Evolutionary conservation across 2,888 invertebrate species (phyloP).

Genomic region (Acanthosepion pharaonis): DNA sequence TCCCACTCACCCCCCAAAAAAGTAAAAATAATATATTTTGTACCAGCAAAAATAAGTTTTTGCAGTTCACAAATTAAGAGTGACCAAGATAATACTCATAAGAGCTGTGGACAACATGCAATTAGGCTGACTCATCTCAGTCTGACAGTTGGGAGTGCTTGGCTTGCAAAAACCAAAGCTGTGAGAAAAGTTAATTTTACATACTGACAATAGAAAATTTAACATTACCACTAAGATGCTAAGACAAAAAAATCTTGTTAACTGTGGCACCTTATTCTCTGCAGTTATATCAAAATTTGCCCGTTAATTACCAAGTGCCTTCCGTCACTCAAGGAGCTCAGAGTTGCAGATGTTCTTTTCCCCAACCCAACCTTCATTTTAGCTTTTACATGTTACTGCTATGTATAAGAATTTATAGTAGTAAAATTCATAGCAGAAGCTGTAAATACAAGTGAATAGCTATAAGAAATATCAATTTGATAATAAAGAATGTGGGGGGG

Average conservation of each 20-base stretch:
- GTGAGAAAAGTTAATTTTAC: background rate
- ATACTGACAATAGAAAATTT: background rate
- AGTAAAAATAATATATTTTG: background rate
- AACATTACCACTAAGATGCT: background rate
- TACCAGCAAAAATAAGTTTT: conserved; percentile 33
- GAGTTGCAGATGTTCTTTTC: background rate
- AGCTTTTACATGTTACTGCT: background rate
- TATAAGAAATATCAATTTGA: background rate
- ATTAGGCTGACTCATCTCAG: conserved; percentile 8
- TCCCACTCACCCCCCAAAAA: background rate
- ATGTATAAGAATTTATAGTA: too few species aligned
- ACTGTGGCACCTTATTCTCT: background rate
- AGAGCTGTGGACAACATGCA: conserved; percentile 23
- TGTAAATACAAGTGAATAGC: background rate
- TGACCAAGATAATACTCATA: conserved; percentile 12
- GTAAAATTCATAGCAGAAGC: background rate
- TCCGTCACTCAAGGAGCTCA: background rate
- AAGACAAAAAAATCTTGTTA: background rate
- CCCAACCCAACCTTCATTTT: background rate
- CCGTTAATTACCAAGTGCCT: background rate
- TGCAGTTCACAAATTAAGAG: conserved; percentile 16
- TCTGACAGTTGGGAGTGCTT: background rate
- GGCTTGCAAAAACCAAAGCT: background rate
- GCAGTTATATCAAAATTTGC: background rate
- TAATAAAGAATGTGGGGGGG: background rate